These are phyloP conservation scores for Drosophila equinoxialis DNA, from an alignment of 1,140 invertebrate genomes.

Conservation along the genomic window DNA sequence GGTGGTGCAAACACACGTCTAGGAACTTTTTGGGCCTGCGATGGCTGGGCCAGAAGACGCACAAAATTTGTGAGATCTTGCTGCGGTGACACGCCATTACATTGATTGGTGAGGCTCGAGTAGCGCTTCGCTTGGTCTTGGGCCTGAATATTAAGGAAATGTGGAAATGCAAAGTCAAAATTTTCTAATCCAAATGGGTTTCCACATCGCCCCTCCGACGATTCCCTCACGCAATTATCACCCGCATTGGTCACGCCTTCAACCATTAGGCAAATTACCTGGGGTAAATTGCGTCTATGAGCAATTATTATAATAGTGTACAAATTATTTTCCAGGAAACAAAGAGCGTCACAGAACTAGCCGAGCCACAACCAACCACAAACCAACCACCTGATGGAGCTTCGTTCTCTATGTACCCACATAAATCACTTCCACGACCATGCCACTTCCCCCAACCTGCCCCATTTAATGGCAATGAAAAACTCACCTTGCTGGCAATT, in stretches of 20 bases:
- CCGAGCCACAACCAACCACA: slow-evolving; percentile 12
- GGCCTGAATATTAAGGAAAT: slow-evolving; percentile 84
- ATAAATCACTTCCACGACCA: slow-evolving; percentile 59
- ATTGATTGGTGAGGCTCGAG: slow-evolving; percentile 88
- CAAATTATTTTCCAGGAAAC: slow-evolving; percentile 61
- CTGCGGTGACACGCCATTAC: slow-evolving; percentile 87
- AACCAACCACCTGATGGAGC: slow-evolving; percentile 25
- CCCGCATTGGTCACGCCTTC: slow-evolving; percentile 22
- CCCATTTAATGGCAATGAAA: not conserved
- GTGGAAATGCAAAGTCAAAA: slow-evolving; percentile 35
- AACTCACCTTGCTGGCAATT: slow-evolving; percentile 90
- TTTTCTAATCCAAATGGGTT: not conserved
- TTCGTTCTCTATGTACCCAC: slow-evolving; percentile 6
- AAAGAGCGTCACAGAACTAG: slow-evolving; percentile 56
- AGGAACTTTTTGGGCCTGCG: slow-evolving; percentile 85
- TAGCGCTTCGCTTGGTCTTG: slow-evolving; percentile 90
- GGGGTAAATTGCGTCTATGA: slow-evolving; percentile 59
- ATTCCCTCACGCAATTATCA: slow-evolving; percentile 19
- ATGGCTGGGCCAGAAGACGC: slow-evolving; percentile 86
- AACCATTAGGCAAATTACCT: slow-evolving; percentile 68
- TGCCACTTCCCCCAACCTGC: not conserved
- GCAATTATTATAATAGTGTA: slow-evolving; percentile 72
- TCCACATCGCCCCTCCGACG: too few relatives aligned
- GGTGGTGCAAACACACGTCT: slow-evolving; percentile 88
- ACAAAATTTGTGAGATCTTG: slow-evolving; percentile 90